Conservation (phyloP, 2,113 vertebrate species). For the Misgurnus mizolepis region DNA sequence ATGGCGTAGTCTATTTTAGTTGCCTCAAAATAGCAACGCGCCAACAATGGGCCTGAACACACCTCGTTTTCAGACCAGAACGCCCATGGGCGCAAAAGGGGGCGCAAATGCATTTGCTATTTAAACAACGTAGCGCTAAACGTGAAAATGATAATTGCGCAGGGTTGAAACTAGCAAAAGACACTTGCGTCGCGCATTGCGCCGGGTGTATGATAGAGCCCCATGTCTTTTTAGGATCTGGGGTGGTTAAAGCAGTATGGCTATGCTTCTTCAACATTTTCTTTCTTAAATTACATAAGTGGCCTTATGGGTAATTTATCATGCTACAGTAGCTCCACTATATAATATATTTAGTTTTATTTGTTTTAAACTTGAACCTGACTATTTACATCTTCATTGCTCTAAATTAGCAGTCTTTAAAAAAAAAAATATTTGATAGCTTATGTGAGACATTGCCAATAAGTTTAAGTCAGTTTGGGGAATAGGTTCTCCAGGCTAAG, state of each 20-base stretch:
- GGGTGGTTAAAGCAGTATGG: neutral
- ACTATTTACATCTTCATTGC: neutral
- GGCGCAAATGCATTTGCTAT: too few species aligned
- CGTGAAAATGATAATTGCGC: too few species aligned
- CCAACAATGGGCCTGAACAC: too few species aligned
- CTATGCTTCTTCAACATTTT: neutral
- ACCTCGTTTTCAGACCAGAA: too few species aligned
- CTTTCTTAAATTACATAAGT: neutral
- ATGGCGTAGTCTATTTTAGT: too few species aligned
- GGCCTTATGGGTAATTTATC: neutral
- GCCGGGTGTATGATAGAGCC: too few species aligned
- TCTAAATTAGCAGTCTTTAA: neutral
- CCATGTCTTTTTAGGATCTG: too few species aligned
- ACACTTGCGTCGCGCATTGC: too few species aligned
- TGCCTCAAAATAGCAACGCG: too few species aligned
- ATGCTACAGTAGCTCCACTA: neutral
- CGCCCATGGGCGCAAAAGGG: too few species aligned
- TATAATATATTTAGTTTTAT: neutral
- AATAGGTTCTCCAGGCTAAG: neutral
- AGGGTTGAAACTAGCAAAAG: too few species aligned
- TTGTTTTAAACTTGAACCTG: constrained; percentile 11
- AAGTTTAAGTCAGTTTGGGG: neutral
- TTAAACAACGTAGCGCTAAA: too few species aligned
- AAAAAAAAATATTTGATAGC: neutral
- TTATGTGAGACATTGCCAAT: neutral